Percentiles rank a stretch among this genome's conserved stretches.
Conservation (phyloP, 2,888 invertebrate genomes). For the Glomeris marginata region DNA sequence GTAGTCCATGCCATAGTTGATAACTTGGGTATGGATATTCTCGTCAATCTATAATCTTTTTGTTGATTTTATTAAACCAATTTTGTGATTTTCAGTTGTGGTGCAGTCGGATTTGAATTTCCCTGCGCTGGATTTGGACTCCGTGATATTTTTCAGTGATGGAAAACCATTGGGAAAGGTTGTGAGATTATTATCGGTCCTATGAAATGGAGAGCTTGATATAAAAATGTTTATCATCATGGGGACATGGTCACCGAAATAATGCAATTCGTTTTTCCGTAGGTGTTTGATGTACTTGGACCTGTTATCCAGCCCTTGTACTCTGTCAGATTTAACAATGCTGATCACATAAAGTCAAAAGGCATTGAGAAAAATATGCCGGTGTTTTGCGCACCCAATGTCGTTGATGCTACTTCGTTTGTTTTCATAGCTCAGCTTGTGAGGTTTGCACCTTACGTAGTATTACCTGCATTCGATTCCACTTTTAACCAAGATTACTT, state of each 20-base stretch:
- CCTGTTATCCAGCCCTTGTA: conserved; percentile 72
- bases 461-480: too few species aligned
- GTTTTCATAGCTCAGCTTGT: conserved; percentile 57
- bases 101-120: conserved; percentile 20
- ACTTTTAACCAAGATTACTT: too few species aligned
- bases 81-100: conserved; percentile 20
- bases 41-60: not conserved
- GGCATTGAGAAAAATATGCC: conserved; percentile 49
- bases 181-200: too few species aligned
- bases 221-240: too few species aligned
- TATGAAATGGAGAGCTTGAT: too few species aligned
- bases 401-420: conserved; percentile 47
- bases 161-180: conserved; percentile 19
- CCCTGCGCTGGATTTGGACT: conserved; percentile 30
- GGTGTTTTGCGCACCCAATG: conserved; percentile 70
- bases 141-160: conserved; percentile 30
- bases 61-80: not conserved
- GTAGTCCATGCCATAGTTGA: conserved; percentile 15
- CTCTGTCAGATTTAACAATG: conserved; percentile 74
- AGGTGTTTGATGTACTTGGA: conserved; percentile 81
- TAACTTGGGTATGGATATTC: conserved; percentile 12
- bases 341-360: conserved; percentile 52
- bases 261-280: not conserved
- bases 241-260: too few species aligned
- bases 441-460: conserved; percentile 48